These are phyloP conservation scores for Cheirogaleus major DNA, from an alignment of 2,797 vertebrate genomes.

Conservation along the genomic window DNA sequence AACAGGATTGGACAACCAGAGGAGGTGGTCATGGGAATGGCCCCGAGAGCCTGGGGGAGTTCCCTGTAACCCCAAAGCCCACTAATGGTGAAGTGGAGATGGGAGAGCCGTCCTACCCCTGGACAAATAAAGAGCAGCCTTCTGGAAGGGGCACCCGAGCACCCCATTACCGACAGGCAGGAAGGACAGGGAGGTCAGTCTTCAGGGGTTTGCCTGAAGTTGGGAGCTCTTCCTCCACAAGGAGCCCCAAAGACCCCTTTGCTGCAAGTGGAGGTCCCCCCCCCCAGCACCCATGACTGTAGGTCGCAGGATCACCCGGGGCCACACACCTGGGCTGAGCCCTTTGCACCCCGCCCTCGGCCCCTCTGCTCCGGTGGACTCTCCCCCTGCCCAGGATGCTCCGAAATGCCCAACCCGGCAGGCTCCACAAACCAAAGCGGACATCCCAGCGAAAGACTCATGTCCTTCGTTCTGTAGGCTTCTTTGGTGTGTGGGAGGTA, in stretches of 20 bases:
- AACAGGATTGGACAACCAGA: not conserved
- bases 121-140: not conserved
- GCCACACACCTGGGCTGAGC: accelerated
- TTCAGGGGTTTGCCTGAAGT: not conserved
- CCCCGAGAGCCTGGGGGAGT: not conserved
- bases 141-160: not conserved
- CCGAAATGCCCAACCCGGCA: not conserved
- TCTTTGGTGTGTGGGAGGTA: not conserved
- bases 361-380: not conserved
- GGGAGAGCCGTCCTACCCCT: too few species aligned
- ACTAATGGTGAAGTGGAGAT: not conserved
- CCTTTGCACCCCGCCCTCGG: accelerated
- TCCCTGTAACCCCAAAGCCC: not conserved
- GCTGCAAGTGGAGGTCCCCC: not conserved
- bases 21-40: not conserved
- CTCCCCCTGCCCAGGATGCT: not conserved
- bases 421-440: accelerated
- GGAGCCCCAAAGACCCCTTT: not conserved
- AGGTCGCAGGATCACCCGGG: accelerated
- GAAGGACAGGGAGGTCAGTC: not conserved
- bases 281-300: accelerated
- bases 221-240: not conserved
- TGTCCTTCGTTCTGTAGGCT: not conserved
- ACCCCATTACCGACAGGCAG: accelerated
- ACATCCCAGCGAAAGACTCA: accelerated